Percentiles rank a stretch among this genome's conserved stretches.
Conservation (phyloP, 1,140 invertebrate genomes). For the Drosophila triauraria region DNA sequence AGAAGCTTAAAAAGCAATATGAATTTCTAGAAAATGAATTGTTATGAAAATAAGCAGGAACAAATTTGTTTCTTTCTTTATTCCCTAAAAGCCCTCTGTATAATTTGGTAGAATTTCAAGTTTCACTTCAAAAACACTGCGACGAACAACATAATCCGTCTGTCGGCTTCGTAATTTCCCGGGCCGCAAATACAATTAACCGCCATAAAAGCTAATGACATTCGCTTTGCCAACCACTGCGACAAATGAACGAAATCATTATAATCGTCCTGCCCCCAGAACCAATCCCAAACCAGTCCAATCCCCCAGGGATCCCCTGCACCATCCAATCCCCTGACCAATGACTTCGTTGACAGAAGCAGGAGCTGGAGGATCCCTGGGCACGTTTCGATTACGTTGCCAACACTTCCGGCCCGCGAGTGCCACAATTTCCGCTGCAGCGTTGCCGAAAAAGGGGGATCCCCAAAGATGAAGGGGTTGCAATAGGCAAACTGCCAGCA, state of each 20-base stretch:
- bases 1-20: not conserved
- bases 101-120: not conserved
- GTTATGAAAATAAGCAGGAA: no score
- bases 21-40: no score
- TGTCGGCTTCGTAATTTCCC: not conserved
- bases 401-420: conserved; percentile 80
- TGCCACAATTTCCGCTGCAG: conserved; percentile 73
- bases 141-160: not conserved
- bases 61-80: no score
- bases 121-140: not conserved
- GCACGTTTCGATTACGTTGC: conserved; percentile 80
- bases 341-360: conserved; percentile 52
- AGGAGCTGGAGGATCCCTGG: conserved; percentile 16
- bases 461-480: conserved; percentile 36
- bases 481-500: conserved; percentile 72
- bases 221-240: conserved; percentile 47
- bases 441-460: conserved; percentile 20
- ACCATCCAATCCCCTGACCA: conserved; percentile 32
- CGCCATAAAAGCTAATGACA: conserved; percentile 57
- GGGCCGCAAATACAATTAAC: conserved; percentile 57
- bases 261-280: conserved; percentile 43
- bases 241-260: conserved; percentile 70
- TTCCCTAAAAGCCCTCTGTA: no score
- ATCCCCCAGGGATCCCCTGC: not conserved
- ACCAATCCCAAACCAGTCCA: conserved; percentile 1